A percentile compares a stretch with the other conserved stretches of the same genome.
phyloP scores from a whole-genome alignment of 2,113 vertebrate species.

The Cavia porcellus region DNA sequence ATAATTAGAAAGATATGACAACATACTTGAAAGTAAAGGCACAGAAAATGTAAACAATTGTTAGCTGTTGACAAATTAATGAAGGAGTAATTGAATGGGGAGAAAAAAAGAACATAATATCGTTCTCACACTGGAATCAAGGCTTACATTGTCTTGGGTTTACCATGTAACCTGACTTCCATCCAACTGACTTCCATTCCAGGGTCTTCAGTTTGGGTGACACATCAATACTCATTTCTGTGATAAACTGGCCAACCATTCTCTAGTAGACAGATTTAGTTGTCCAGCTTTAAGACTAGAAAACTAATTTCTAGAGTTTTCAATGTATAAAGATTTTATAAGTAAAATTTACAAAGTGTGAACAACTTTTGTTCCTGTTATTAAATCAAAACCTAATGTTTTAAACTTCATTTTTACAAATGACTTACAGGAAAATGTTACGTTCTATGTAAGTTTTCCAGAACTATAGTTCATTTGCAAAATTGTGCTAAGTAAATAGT shows the following conservation, averaged over 20 bases:
- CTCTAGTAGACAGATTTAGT: not conserved
- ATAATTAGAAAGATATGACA: not conserved
- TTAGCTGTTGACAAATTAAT: not conserved
- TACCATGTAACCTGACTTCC: not conserved
- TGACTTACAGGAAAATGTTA: conserved; percentile 7
- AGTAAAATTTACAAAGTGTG: not conserved
- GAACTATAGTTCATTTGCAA: not conserved
- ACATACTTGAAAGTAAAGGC: not conserved
- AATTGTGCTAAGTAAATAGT: not conserved
- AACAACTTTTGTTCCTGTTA: not conserved
- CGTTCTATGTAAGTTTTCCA: not conserved
- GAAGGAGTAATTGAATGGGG: too few species aligned
- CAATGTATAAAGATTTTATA: conserved; percentile 23
- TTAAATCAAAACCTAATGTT: conserved; percentile 4
- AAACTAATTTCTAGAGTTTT: conserved; percentile 71
- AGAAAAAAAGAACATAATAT: not conserved
- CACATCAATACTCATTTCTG: conserved; percentile 38
- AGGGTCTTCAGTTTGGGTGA: not conserved
- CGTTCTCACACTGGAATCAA: not conserved
- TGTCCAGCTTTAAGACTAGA: conserved; percentile 44
- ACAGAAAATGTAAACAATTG: not conserved
- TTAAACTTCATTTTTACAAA: not conserved
- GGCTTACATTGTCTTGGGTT: not conserved
- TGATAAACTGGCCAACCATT: not conserved
- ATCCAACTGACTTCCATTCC: accelerated